A percentile compares a stretch with the other conserved stretches of the same genome.
These are phyloP conservation scores for Takifugu rubripes DNA, from an alignment of 2,797 vertebrate genomes.

Conservation along the genomic window DNA sequence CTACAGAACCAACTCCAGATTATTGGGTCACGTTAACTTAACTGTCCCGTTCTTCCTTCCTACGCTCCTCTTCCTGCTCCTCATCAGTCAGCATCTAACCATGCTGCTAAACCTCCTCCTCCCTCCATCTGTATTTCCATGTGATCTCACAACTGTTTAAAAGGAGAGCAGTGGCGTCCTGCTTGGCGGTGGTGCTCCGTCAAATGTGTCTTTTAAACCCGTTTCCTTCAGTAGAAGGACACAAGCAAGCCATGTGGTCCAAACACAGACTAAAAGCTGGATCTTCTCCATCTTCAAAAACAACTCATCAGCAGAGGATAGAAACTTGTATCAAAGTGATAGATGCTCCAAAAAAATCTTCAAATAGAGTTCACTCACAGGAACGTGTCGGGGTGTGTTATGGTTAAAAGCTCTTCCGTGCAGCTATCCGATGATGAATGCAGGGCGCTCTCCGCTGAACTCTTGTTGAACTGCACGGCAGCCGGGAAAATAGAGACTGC, in stretches of 20 bases:
- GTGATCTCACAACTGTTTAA: constrained; percentile 74
- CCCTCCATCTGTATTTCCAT: constrained; percentile 57
- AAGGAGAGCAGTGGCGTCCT: constrained; percentile 51
- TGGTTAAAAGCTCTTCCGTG: no score
- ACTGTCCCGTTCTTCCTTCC: no score
- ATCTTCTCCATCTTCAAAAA: no score
- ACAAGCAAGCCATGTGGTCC: no score
- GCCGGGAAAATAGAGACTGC: not conserved
- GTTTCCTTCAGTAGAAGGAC: constrained; percentile 11
- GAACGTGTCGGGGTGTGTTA: no score
- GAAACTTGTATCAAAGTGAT: no score
- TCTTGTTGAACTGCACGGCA: not conserved
- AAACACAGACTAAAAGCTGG: no score
- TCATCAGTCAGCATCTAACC: constrained; percentile 6
- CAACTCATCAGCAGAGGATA: no score
- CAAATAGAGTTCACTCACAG: no score
- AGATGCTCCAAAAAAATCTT: no score
- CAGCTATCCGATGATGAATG: not conserved
- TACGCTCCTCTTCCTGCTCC: constrained; percentile 1
- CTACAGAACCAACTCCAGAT: no score
- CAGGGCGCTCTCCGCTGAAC: not conserved
- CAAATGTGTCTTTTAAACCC: constrained; percentile 60
- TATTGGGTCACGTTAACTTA: no score
- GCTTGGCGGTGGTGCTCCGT: constrained; percentile 32
- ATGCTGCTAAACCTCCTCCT: constrained; percentile 10